Evolutionary conservation across 2,113 vertebrate species (phyloP).

Genomic region (Anoura caudifer): DNA sequence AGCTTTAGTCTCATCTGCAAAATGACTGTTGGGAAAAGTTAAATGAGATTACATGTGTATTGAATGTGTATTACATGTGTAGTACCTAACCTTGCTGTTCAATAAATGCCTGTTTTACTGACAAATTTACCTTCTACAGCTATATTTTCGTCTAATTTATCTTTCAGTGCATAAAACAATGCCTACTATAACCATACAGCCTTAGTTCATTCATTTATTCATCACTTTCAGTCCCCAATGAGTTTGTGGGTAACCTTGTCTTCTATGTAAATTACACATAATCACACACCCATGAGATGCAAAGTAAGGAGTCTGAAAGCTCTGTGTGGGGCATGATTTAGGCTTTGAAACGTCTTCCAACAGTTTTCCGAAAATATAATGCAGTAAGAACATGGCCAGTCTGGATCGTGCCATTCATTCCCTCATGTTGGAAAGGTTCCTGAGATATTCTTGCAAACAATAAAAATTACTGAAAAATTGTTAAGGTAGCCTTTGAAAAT

Average conservation of each 20-base stretch:
- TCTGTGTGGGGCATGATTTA: background rate
- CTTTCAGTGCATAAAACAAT: background rate
- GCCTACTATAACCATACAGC: background rate
- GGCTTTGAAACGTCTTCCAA: background rate
- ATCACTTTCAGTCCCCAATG: background rate
- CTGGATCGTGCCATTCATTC: background rate
- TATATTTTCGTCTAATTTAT: background rate
- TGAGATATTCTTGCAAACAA: background rate
- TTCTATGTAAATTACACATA: background rate
- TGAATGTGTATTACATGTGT: no score
- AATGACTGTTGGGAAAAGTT: background rate
- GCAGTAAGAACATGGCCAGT: background rate
- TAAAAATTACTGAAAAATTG: background rate
- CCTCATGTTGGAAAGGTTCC: background rate
- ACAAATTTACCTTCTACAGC: background rate
- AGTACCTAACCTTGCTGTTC: background rate
- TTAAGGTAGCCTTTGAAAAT: background rate
- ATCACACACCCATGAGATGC: background rate
- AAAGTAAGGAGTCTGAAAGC: background rate
- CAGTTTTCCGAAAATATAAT: background rate
- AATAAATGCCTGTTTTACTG: background rate
- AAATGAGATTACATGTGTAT: background rate
- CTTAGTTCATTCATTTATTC: slow-evolving; percentile 8
- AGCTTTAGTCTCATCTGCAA: background rate
- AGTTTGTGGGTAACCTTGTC: background rate